A percentile compares a stretch with the other conserved stretches of the same genome.
Evolutionary conservation across 2,797 vertebrate genomes (phyloP).

Genomic region (Eleutherodactylus coqui): DNA sequence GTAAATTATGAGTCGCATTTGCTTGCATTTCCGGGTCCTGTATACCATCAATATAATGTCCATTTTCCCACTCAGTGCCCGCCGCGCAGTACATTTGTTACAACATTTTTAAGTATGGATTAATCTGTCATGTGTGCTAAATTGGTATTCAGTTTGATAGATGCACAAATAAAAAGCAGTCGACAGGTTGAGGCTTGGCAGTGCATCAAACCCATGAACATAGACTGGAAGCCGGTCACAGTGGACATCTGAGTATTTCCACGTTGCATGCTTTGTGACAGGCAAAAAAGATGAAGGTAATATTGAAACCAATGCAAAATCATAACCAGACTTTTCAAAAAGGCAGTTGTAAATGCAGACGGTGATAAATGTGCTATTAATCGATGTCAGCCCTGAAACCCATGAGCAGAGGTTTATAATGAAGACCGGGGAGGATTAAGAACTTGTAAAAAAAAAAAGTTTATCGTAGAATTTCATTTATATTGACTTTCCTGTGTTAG

Average conservation of each 20-base stretch:
- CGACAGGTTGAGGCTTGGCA: slow-evolving; percentile 33
- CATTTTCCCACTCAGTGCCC: slow-evolving; percentile 22
- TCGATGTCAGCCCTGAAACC: not conserved
- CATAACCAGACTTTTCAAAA: not conserved
- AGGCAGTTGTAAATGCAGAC: not conserved
- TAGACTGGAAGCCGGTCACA: not conserved
- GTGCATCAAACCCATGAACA: slow-evolving; percentile 24
- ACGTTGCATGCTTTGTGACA: slow-evolving; percentile 39
- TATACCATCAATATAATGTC: slow-evolving; percentile 6
- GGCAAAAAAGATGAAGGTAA: slow-evolving; percentile 32
- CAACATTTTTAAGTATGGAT: slow-evolving; percentile 56
- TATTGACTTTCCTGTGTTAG: too few species aligned
- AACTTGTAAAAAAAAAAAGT: not conserved
- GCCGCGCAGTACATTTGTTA: slow-evolving; percentile 31
- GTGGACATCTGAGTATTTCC: slow-evolving; percentile 10
- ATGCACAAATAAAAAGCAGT: slow-evolving; percentile 41
- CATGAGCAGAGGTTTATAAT: not conserved
- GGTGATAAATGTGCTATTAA: not conserved
- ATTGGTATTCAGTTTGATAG: slow-evolving; percentile 55
- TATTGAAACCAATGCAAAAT: slow-evolving; percentile 26
- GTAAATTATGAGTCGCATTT: not conserved
- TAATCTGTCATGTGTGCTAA: slow-evolving; percentile 56
- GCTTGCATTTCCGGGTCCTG: not conserved
- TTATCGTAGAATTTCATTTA: too few species aligned
- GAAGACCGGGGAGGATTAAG: not conserved